These are phyloP conservation scores for Limenitis camilla DNA, from an alignment of 2,888 invertebrate genomes.

Conservation along the genomic window DNA sequence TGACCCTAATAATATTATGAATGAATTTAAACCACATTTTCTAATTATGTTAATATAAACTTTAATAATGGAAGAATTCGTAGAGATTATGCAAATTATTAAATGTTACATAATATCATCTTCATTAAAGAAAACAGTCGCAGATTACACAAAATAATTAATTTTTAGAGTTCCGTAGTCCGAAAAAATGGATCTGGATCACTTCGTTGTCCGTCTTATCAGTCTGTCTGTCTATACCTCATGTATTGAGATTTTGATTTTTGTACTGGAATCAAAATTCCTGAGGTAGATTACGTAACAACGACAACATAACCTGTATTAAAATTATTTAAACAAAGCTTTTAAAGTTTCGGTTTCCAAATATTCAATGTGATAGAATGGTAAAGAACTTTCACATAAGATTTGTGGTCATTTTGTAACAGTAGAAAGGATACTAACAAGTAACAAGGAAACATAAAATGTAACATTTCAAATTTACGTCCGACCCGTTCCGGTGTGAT, in stretches of 20 bases:
- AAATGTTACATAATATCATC: neutral
- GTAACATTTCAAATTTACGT: conserved; percentile 20
- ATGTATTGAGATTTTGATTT: too few species aligned
- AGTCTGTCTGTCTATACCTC: too few species aligned
- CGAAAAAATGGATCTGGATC: neutral
- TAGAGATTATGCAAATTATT: neutral
- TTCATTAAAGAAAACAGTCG: neutral
- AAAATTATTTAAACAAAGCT: too few species aligned
- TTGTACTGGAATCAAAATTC: too few species aligned
- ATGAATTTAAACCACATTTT: too few species aligned
- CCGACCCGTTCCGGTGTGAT: conserved; percentile 17
- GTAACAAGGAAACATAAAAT: conserved; percentile 12
- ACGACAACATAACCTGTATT: too few species aligned
- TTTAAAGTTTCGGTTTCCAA: neutral
- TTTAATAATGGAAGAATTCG: neutral
- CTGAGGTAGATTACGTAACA: too few species aligned
- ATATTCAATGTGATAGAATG: neutral
- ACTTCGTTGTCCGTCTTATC: too few species aligned
- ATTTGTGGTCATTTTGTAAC: conserved; percentile 20
- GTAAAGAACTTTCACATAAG: conserved; percentile 12
- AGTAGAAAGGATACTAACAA: conserved; percentile 22
- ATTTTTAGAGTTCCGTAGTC: neutral
- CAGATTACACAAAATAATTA: too few species aligned
- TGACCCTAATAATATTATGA: too few species aligned
- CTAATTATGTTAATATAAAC: neutral